A percentile compares a stretch with the other conserved stretches of the same genome.
phyloP scores from a whole-genome alignment of 1,140 invertebrate species.

The Euglossa dilemma region DNA sequence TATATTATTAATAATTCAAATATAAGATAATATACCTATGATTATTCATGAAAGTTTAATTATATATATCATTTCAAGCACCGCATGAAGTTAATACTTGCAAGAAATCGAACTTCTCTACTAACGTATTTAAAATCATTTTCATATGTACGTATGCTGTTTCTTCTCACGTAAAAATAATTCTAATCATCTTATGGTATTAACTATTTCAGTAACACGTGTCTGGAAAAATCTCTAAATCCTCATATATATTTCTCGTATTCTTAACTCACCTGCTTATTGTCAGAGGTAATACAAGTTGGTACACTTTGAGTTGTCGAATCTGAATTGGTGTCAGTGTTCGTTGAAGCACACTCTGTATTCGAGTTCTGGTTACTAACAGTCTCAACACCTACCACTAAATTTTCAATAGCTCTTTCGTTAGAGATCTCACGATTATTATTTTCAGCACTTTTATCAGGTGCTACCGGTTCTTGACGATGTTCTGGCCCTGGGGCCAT shows the following conservation, averaged over 20 bases:
- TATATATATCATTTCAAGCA: not conserved
- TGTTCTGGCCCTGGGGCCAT: slow-evolving; percentile 88
- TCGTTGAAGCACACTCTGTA: slow-evolving; percentile 50
- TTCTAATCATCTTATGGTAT: not conserved
- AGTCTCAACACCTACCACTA: slow-evolving; percentile 36
- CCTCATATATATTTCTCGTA: not conserved
- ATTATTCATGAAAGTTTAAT: not conserved
- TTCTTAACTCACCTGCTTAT: slow-evolving; percentile 65
- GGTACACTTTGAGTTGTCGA: slow-evolving; percentile 41
- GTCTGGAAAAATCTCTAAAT: not conserved
- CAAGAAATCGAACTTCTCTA: not conserved
- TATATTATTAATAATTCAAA: not conserved
- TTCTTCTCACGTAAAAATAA: not conserved
- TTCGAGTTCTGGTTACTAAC: slow-evolving; percentile 45
- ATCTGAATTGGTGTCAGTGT: slow-evolving; percentile 42
- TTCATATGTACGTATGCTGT: too few relatives aligned
- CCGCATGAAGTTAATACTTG: not conserved
- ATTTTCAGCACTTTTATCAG: slow-evolving; percentile 84
- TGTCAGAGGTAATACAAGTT: slow-evolving; percentile 52
- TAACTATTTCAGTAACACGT: not conserved
- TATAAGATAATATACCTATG: not conserved
- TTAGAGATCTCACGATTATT: slow-evolving; percentile 34
- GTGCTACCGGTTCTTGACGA: slow-evolving; percentile 87
- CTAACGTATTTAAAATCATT: not conserved
- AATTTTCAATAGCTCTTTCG: slow-evolving; percentile 47